Conservation (phyloP, 2,888 invertebrate genomes). For the Dichetophora obliterata region DNA sequence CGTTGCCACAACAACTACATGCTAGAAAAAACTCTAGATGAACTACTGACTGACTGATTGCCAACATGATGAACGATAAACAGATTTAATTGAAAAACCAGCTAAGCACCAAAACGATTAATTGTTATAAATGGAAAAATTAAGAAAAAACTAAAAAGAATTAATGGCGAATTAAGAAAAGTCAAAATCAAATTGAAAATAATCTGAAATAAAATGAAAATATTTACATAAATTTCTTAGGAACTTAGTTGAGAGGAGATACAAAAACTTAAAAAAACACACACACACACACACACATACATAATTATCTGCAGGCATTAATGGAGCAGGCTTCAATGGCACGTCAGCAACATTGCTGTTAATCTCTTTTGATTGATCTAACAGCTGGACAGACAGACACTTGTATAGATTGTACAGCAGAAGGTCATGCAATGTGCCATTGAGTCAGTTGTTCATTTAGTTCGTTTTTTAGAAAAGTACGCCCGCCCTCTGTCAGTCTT, state of each 20-base stretch:
- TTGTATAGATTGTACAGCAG: neutral
- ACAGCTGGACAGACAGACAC: constrained; percentile 44
- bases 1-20: neutral
- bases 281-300: too few species aligned
- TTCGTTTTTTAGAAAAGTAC: neutral
- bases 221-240: too few species aligned
- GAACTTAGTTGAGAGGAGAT: too few species aligned
- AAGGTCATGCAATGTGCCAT: neutral
- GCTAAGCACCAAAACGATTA: neutral
- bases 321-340: too few species aligned
- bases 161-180: neutral
- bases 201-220: neutral
- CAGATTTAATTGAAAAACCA: constrained; percentile 7
- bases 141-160: neutral
- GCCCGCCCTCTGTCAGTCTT: neutral
- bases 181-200: neutral
- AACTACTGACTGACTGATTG: neutral
- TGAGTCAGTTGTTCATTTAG: neutral
- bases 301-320: too few species aligned
- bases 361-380: constrained; percentile 63
- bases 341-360: constrained; percentile 49
- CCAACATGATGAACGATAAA: neutral
- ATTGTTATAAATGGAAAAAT: constrained; percentile 8
- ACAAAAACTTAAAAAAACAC: too few species aligned
- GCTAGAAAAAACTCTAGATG: neutral